Evolutionary conservation across 2,113 vertebrate genomes (phyloP), one percentile per base, ranked within the genome.

Genomic region (Coregonus clupeaformis): DNA sequence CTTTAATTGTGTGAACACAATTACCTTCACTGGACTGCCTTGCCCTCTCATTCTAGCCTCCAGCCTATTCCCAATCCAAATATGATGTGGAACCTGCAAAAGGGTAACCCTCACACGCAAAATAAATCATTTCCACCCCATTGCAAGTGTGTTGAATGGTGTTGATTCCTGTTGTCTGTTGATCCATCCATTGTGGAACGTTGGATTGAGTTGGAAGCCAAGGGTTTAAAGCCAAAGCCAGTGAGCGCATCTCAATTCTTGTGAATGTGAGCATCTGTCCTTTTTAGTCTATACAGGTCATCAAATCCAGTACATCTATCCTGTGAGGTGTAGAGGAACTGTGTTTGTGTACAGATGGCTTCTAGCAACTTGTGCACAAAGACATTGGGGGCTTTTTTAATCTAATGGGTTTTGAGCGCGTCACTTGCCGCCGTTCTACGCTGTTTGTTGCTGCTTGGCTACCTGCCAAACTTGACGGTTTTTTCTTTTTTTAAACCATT

Each of bases 1-100:
- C 68, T 27, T 24, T 24, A 49, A 49, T 55, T 70, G 68, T 70
- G 16, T 30, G 49, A 18, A 55, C 30, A 71, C 69, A 71, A 71
- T 71, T n/a, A 25, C 25, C 25, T 24, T 5, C 1, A 5, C n/a
- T 22, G 57, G 57, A 60, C n/a, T 6, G 57, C n/a, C 57, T 60
- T n/a, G 18, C 57, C 57, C 9, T 60, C n/a, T 60, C 49, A 52
- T 52, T 18, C 3, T 18, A 52, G 12, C 14, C 49, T 16, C 42
- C 42, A 45, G 25, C 22, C 22, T 63, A 11, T 25, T 63, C 25
- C 25, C 63, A 29, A 65, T 29, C 63, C 63, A 3, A 5, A 2
- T 18, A 4, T 4, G 16, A 52, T 18, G 16, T 52, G 3, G 4
- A 52, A 52, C 49, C 63, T 22, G 22, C 29, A 29, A 25, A 63